Base-by-base conservation (phyloP, 2,113 vertebrate species). In the Sebastes schlegelii region DNA sequence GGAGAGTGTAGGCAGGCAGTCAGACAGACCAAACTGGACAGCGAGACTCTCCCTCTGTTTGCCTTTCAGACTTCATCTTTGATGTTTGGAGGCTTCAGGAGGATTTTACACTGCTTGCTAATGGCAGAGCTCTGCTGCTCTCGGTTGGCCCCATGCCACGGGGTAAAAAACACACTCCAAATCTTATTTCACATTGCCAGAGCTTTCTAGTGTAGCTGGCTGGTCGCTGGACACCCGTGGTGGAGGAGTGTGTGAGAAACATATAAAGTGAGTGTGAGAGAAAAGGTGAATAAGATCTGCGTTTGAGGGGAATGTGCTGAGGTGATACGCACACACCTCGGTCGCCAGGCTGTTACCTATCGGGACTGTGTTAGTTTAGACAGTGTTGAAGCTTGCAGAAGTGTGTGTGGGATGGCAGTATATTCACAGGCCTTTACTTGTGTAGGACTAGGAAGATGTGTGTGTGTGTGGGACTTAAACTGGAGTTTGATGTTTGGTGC, bases 161-260 rank as follows among this genome's bases (percentile, higher is more conserved):
- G 52, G 67, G 17, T 74, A 73, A 23, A 79, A 58, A 71, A 12
- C 68, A 69, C 64, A 11, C 51, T 67, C 46, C 63, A 91, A 89
- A 92, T 93, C 84, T 78, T 74, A 86, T 92, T 91, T 87, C 82
- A 92, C 77, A 86, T 92, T 63, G 48, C 54, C 58, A 61, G 40
- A 79, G 66, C 34, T 67, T 77, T 70, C 62, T n/a, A 2, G 66
- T 34, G 51, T 62, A 42, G 70, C 61, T 54, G 71, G 82, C 79
- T 68, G 72, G 83, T 70, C 43, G 79, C 74, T 63, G 74, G 58
- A 69, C 54, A 74, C 77, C 82, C 76, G 65, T 78, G 51, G 77
- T 19, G 52, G 23, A 75, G 81, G 54, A 64, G 46, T 46, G 55
- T 45, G 66, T 46, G 69, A 74, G 40, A 57, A 19, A 67, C 43